Base-by-base conservation (phyloP, 2,113 vertebrate genomes). In the Dicrurus megarhynchus region DNA sequence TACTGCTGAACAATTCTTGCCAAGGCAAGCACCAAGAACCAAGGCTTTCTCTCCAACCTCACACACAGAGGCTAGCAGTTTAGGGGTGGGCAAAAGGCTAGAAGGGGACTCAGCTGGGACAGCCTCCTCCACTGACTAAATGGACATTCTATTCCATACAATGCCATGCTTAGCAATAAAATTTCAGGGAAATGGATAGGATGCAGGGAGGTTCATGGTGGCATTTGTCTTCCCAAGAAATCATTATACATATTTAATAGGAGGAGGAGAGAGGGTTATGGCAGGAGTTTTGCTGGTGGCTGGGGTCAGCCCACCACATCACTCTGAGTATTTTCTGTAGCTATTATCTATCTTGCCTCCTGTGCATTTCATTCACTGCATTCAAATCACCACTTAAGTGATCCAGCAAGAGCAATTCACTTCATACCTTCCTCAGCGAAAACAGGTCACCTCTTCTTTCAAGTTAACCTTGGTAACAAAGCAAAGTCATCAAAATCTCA, bases 121-220 rank as follows among this genome's bases (percentile, higher is more conserved):
- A 67, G n/a, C 16, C n/a, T 28, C 28, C 53, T 22, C 20, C 41
- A 11, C 4, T 39, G n/a, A 50, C 16, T 17, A 24, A 55, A 53
- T 0, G 24, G 44, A 67, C 37, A 63, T n/a, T 41, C 16, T 18
- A 5, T 55, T 30, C 16, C 30, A 35, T 10, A 64, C 1, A 0
- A 50, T 1, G 0, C 1, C 41, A 16, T 55, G 26, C 22, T 57
- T 26, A 61, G 42, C 17, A 50, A 17, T 32, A 53, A 57, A 53
- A 63, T 4, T n/a, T 49, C 47, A 50, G 16, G 12, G 42, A 63
- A 82, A 61, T 7, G 0, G 23, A 18, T 18, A 55, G 47, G 13
- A 47, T 2, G 2, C 0, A 0, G 18, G 14, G 20, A 65, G 0
- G 1, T 65, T 69, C 7, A 3, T 15, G n/a, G 67, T 2, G 6